phyloP scores from a whole-genome alignment of 2,113 vertebrate genomes.

The Tiliqua scincoides region DNA sequence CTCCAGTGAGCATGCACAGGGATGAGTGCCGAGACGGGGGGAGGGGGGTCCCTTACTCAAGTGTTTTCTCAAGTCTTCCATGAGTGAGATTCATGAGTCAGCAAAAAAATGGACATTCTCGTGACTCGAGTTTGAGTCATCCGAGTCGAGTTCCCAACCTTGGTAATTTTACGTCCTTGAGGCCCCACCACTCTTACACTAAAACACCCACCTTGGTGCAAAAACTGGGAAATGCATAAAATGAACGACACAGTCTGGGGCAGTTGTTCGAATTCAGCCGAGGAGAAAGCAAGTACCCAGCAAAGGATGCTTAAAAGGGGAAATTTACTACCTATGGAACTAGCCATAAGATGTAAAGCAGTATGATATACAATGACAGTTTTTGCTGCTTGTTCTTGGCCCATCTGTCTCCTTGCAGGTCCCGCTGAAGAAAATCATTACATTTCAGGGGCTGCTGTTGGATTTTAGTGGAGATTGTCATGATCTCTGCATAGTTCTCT shows the following conservation, averaged over 20 bases:
- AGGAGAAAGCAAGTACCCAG: constrained; percentile 39
- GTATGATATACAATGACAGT: constrained; percentile 44
- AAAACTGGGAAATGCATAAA: constrained; percentile 40
- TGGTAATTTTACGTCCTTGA: too few species aligned
- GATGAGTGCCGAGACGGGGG: too few species aligned
- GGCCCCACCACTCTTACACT: constrained; percentile 16
- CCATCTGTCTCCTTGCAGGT: constrained; percentile 22
- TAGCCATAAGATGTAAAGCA: constrained; percentile 31
- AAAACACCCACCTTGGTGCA: neutral
- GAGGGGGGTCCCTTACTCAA: too few species aligned
- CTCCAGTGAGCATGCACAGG: too few species aligned
- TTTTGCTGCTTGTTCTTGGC: constrained; percentile 12
- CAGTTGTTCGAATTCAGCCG: constrained; percentile 56
- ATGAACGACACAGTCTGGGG: constrained; percentile 50
- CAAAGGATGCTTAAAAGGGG: constrained; percentile 47
- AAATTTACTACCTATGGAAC: constrained; percentile 56
- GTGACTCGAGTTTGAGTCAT: too few species aligned
- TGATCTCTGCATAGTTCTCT: constrained; percentile 42
- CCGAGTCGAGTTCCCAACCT: too few species aligned
- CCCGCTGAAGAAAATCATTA: constrained; percentile 34
- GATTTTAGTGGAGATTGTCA: neutral
- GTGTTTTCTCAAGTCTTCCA: too few species aligned
- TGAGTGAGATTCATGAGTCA: too few species aligned
- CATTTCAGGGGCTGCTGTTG: constrained; percentile 38
- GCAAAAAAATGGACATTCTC: too few species aligned